A percentile compares a stretch with the other conserved stretches of the same genome.
phyloP scores from a whole-genome alignment of 2,797 vertebrate species.

The Buphagus erythrorhynchus region DNA sequence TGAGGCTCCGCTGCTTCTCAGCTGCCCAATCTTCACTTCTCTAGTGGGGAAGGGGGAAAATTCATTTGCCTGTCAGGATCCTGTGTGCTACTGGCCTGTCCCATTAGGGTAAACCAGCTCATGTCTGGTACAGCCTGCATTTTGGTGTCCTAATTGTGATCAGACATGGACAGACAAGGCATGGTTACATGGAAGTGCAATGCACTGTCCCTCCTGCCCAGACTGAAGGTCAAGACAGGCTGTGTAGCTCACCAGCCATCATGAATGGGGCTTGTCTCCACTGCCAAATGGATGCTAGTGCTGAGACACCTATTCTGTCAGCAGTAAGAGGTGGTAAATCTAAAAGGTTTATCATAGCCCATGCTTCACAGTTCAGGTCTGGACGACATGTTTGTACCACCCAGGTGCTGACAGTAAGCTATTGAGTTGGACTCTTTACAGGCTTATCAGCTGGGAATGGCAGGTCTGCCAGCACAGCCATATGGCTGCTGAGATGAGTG shows the following conservation, averaged over 20 bases:
- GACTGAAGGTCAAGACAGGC: background rate
- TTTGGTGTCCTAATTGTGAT: rapidly evolving
- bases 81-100: background rate
- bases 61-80: background rate
- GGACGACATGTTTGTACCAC: rapidly evolving
- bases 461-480: background rate
- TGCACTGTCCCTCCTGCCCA: background rate
- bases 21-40: background rate
- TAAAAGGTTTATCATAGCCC: background rate
- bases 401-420: background rate
- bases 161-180: rapidly evolving
- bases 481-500: background rate
- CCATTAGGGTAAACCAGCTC: background rate
- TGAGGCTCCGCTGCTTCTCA: background rate
- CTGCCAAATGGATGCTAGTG: background rate
- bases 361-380: background rate
- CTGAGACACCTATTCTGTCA: background rate
- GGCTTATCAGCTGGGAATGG: background rate
- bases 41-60: background rate
- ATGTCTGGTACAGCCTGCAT: background rate
- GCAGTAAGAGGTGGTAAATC: background rate
- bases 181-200: background rate
- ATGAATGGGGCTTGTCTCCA: background rate
- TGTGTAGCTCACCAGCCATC: background rate
- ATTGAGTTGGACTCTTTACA: background rate